Conservation (phyloP, 2,797 vertebrate genomes). For the Periophthalmus magnuspinnatus region DNA sequence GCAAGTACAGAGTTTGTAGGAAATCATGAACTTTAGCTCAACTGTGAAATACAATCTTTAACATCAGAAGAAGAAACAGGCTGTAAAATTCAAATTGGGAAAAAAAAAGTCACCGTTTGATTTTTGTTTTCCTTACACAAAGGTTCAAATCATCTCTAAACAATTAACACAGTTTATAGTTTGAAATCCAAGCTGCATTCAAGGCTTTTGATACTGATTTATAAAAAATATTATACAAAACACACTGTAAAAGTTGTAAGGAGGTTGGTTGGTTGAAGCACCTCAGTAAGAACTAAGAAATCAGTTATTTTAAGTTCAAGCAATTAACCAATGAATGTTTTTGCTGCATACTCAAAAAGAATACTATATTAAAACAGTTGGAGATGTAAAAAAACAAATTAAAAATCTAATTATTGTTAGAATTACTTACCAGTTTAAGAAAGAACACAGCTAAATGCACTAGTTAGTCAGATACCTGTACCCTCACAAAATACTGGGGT, state of each 20-base stretch:
- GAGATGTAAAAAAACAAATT: background rate
- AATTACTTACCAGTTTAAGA: background rate
- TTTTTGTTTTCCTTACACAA: slow-evolving; percentile 20
- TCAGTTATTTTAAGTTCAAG: background rate
- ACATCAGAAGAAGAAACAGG: slow-evolving; percentile 48
- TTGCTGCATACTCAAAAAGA: background rate
- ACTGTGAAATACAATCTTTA: slow-evolving; percentile 14
- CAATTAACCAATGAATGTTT: background rate
- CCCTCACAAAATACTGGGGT: background rate
- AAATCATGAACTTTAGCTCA: background rate
- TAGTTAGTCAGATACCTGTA: background rate
- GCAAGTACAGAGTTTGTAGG: background rate
- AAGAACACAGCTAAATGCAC: background rate
- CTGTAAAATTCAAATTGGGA: slow-evolving; percentile 14
- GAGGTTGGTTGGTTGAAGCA: background rate
- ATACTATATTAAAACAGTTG: background rate
- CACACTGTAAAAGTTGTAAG: background rate
- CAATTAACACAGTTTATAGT: background rate
- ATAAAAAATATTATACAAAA: background rate
- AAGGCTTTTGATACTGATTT: background rate
- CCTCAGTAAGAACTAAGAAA: background rate
- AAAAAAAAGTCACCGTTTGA: slow-evolving; percentile 13
- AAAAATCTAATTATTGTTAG: background rate
- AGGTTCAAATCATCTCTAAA: background rate
- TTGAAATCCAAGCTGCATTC: background rate